Conservation (phyloP, 1,140 invertebrate genomes). For the Drosophila repleta region DNA sequence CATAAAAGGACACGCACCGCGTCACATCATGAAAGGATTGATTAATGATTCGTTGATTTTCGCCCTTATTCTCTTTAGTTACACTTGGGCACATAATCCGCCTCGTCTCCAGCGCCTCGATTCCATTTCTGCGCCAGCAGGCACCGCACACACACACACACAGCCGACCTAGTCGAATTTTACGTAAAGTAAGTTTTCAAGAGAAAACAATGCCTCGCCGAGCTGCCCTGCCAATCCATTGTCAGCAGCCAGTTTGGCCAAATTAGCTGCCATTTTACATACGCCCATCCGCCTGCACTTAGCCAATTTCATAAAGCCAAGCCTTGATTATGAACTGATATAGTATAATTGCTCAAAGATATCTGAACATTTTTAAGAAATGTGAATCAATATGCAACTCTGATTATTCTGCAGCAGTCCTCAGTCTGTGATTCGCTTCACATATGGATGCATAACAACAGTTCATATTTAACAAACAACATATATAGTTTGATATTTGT, state of each 20-base stretch:
- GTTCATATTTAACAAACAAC: too few species aligned
- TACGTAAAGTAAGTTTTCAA: conserved; percentile 72
- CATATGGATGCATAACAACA: too few species aligned
- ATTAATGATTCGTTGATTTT: conserved; percentile 84
- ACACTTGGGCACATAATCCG: conserved; percentile 83
- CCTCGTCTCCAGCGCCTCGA: conserved; percentile 67
- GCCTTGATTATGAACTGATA: too few species aligned
- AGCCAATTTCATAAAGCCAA: conserved; percentile 5
- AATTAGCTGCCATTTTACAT: conserved; percentile 18
- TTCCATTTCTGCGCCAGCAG: conserved; percentile 61
- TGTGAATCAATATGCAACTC: too few species aligned
- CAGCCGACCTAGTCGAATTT: conserved; percentile 44
- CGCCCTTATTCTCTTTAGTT: conserved; percentile 84
- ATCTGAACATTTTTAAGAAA: too few species aligned
- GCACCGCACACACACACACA: conserved; percentile 14
- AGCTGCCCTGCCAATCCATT: conserved; percentile 27
- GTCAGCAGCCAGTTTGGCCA: conserved; percentile 14
- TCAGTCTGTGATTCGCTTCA: too few species aligned
- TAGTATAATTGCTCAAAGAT: too few species aligned
- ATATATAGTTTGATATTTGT: too few species aligned
- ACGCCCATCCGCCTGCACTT: conserved; percentile 14
- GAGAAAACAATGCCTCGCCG: conserved; percentile 45
- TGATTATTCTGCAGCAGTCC: too few species aligned
- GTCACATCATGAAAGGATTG: conserved; percentile 84
- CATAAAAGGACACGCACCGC: conserved; percentile 84